A percentile compares a stretch with the other conserved stretches of the same genome.
These are phyloP conservation scores for Xylota sylvarum DNA, from an alignment of 2,888 invertebrate species.

Conservation along the genomic window DNA sequence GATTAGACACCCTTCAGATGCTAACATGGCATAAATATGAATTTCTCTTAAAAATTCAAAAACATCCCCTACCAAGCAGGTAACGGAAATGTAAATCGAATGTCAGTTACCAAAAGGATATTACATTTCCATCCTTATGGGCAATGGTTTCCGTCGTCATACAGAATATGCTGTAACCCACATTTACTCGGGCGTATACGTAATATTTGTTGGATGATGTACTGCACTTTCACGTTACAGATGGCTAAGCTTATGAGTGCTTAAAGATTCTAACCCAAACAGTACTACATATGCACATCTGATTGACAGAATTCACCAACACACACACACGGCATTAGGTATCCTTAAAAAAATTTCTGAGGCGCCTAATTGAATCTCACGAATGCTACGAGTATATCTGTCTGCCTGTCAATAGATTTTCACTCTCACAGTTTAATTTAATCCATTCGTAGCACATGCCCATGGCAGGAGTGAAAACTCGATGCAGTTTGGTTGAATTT, in stretches of 20 bases:
- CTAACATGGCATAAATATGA: background rate
- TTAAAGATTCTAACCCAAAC: background rate
- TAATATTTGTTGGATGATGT: slow-evolving; percentile 17
- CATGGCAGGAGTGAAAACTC: background rate
- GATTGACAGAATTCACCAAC: background rate
- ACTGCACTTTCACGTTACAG: slow-evolving; percentile 5
- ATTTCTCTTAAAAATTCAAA: background rate
- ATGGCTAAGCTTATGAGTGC: slow-evolving; percentile 33
- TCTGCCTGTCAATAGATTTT: slow-evolving; percentile 20
- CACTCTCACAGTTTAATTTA: slow-evolving; percentile 12
- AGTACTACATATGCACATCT: background rate
- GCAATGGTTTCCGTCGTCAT: slow-evolving; percentile 5
- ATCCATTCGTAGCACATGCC: slow-evolving; percentile 1
- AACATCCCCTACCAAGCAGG: background rate
- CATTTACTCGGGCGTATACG: background rate
- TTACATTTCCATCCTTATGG: slow-evolving; percentile 22
- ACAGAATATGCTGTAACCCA: background rate
- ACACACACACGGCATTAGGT: background rate
- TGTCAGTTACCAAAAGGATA: slow-evolving; percentile 30
- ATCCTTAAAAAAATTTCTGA: slow-evolving; percentile 8
- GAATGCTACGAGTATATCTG: background rate
- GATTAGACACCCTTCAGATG: background rate
- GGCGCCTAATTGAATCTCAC: slow-evolving; percentile 20
- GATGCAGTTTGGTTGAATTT: slow-evolving; percentile 7
- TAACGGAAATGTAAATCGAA: slow-evolving; percentile 41